Base-by-base conservation (phyloP, 1,140 invertebrate genomes). In the Bombus difficillimus region DNA sequence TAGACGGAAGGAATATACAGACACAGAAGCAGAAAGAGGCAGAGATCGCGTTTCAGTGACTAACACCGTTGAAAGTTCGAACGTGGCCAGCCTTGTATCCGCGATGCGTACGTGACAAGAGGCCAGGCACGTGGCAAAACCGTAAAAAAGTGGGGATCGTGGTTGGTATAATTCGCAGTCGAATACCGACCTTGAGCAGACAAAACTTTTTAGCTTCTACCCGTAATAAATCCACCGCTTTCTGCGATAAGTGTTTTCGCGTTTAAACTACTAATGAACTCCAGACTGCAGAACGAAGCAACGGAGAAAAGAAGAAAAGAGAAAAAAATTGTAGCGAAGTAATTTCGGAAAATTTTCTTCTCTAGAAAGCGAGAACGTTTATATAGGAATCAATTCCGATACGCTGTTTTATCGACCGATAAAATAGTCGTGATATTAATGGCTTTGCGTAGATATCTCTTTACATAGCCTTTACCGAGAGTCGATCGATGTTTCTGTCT, bases 121-220 rank as follows among this genome's bases (percentile, higher is more conserved):
- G 34, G 3, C 12, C 25, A 76, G 32, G 34, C 74, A 76, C 25
- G 53, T 76, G 74, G 74, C 47, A 59, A 28, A 34, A 25, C 34
- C 74, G 25, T 76, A 32, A 76, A 76, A 76, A 59, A 25, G 34
- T 57, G 25, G n/a, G 47, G 53, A 76, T 59, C 22, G 32, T 75
- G 15, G 41, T 18, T 32, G 47, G 12, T 25, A n/a, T 74, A 47
- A 75, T 75, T 75, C 47, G 53, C 74, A 59, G 53, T 76, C 25
- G 34, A 32, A 39, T 39, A 59, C 10, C 34, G 74, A 59, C 53
- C 53, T 76, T 76, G 53, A 15, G 25, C 28, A 8, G 12, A 8
- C 74, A n/a, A 59, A 76, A 25, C 32, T 76, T 76, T 76, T 76
- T 39, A 28, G 22, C 25, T 12, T 22, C 8, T 5, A 8, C 13